Conservation (phyloP, 1,140 invertebrate genomes). For the Drosophila orena region DNA sequence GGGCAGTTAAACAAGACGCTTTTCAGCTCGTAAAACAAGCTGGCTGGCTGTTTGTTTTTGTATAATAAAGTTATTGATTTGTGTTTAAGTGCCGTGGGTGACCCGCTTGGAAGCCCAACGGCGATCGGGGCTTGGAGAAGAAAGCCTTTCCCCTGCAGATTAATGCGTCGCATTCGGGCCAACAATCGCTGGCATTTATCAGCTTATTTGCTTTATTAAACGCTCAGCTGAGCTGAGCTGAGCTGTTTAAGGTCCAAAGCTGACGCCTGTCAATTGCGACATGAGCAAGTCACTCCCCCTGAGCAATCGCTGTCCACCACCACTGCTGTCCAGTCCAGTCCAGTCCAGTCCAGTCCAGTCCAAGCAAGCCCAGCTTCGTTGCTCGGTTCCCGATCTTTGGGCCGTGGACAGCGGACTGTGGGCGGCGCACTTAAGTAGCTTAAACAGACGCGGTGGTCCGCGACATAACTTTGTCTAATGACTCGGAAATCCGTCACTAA, state of each 20-base stretch:
- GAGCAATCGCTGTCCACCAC: constrained; percentile 4
- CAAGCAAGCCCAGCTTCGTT: neutral
- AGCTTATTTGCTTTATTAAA: constrained; percentile 79
- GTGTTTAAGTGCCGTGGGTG: constrained; percentile 79
- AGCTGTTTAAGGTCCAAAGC: constrained; percentile 61
- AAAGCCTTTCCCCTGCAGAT: constrained; percentile 47
- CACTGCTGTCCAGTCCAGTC: too few species aligned
- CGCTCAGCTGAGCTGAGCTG: constrained; percentile 47
- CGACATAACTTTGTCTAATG: constrained; percentile 84
- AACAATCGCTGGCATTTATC: constrained; percentile 47
- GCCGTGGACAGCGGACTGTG: constrained; percentile 4
- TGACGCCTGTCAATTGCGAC: constrained; percentile 76
- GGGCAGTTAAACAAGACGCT: constrained; percentile 80
- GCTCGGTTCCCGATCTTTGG: constrained; percentile 8
- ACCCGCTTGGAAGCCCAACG: constrained; percentile 3
- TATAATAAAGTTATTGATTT: constrained; percentile 82
- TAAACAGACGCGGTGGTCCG: constrained; percentile 81
- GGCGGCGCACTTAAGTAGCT: constrained; percentile 82
- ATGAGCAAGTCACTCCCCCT: constrained; percentile 63
- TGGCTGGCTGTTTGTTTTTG: constrained; percentile 32
- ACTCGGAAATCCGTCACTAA: constrained; percentile 84
- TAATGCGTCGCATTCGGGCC: constrained; percentile 58
- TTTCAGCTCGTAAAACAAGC: constrained; percentile 80
- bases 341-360: too few species aligned
- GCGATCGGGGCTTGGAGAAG: neutral